Base-by-base conservation (phyloP, 1,140 invertebrate genomes). In the Drosophila orena region DNA sequence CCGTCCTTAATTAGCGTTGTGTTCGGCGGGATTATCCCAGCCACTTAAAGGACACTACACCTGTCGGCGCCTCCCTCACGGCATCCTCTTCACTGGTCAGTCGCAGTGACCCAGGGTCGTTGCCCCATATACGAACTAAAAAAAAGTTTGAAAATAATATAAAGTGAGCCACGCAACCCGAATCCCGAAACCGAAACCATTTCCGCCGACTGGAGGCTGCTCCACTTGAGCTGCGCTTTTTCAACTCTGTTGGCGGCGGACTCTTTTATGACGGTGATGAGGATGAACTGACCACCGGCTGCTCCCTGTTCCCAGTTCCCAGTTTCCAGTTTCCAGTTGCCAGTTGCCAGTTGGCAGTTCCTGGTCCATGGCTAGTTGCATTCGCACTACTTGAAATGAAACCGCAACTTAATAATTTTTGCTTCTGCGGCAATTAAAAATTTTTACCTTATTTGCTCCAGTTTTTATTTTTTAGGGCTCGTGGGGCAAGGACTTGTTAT, bases 401-500 rank as follows among this genome's bases (percentile, higher is more conserved):
- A 81, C 81, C 81, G 77, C 81, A 85, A 81, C 78, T 86, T 88
- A 76, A 88, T 86, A 76, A 81, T 88, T 84, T 83, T 73, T 47
- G 81, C 81, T 81, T 79, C 75, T 79, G 81, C 78, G 81, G 79
- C 83, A 88, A 88, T 88, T 88, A 88, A 88, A 88, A 88, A 77
- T 88, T 88, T 81, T 88, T 88, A 88, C 83, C 83, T 88, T 88
- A 88, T 88, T 88, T 88, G 83, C 75, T 88, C 79, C 79, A 88
- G 58, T 88, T 88, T 86, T 81, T 49, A 43, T 27, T 44, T 62
- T 47, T 47, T 11, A 12, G 4, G 37, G 37, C 49, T 34, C 43
- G 54, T 37, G 52, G 42, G 44, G 49, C 47, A 8, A 7, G 37
- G 42, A 53, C 17, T 40, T 47, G 35, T 46, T 57, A 40, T 55